These are phyloP conservation scores for Aphelinus atriplicis DNA, from an alignment of 1,140 invertebrate species.

Conservation along the genomic window DNA sequence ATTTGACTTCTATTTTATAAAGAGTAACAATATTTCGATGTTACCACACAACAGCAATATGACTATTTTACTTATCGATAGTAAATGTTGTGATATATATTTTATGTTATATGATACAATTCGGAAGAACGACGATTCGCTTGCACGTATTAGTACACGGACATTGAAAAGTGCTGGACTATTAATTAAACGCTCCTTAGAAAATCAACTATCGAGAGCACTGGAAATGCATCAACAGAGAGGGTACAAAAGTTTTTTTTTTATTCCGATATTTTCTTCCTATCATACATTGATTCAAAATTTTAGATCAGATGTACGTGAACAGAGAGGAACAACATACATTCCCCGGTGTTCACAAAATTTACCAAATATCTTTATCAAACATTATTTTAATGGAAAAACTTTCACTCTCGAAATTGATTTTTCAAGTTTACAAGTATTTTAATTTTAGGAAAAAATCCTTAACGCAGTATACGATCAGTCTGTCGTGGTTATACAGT, in stretches of 20 bases:
- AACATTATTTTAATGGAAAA: conserved; percentile 19
- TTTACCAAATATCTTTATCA: background rate
- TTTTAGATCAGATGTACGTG: too few species aligned
- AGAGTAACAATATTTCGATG: conserved; percentile 47
- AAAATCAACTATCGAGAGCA: too few species aligned
- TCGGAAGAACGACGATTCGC: conserved; percentile 25
- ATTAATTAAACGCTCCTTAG: too few species aligned
- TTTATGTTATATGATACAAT: conserved; percentile 1
- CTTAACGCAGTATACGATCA: background rate
- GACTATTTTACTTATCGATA: conserved; percentile 44
- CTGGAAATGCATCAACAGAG: too few species aligned
- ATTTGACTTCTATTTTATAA: conserved; percentile 41
- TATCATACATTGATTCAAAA: too few species aligned
- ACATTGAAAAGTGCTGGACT: too few species aligned
- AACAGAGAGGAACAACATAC: too few species aligned
- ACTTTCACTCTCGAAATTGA: background rate
- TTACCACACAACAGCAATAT: conserved; percentile 50
- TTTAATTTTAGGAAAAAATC: background rate
- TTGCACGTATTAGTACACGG: background rate
- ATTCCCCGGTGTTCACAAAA: background rate
- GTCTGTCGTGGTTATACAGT: background rate
- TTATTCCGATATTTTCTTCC: too few species aligned
- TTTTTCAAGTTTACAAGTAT: too few species aligned
- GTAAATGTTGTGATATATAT: background rate
- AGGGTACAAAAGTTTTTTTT: too few species aligned